Evolutionary conservation across 2,113 vertebrate species (phyloP), one percentile per base, ranked within the genome.

Genomic region (Bambusicola thoracicus): DNA sequence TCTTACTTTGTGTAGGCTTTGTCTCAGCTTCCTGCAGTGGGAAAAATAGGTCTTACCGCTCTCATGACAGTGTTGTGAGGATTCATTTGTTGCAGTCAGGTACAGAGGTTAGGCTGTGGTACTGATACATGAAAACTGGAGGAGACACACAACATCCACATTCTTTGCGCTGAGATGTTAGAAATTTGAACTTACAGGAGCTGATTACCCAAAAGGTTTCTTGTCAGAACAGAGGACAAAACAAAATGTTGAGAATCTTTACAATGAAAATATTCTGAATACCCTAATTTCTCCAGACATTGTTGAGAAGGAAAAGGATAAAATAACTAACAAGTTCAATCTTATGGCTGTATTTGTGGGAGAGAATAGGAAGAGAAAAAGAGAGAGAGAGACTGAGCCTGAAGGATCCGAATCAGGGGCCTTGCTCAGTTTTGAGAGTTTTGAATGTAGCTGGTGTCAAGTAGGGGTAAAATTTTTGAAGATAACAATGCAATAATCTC

Each of bases 81-180:
- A 65, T 87, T 87, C 32, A 7, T 12, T 63, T 1, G 1, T 8
- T 0, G 0, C 22, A 44, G 27, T 27, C 48, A 29, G 16, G 43
- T 53, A 30, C 15, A 56, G 36, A 76, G 20, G 27, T 69, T 82
- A 49, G 36, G 6, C 11, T 69, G n/a, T 62, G 43, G 7, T 58
- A 55, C 18, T 48, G 19, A 3, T 3, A 36, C 25, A 19, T 36
- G 19, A 18, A 76, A 82, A 65, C 34, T 48, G 10, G 4, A 68
- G 5, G 8, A 61, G 49, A 55, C 4, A 66, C 36, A n/a, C 9
- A 51, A 18, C 27, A 41, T 44, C 13, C 7, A 25, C 9, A 59
- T 72, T 44, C 18, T 56, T 85, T 63, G 13, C 19, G 27, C 16
- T 58, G n/a, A 4, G 19, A 1, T 44, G 30, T 18, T 85, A 36